Evolutionary conservation across 2,797 vertebrate species (phyloP), one percentile per base, ranked within the genome.

Genomic region (Sebastes matsubarae): DNA sequence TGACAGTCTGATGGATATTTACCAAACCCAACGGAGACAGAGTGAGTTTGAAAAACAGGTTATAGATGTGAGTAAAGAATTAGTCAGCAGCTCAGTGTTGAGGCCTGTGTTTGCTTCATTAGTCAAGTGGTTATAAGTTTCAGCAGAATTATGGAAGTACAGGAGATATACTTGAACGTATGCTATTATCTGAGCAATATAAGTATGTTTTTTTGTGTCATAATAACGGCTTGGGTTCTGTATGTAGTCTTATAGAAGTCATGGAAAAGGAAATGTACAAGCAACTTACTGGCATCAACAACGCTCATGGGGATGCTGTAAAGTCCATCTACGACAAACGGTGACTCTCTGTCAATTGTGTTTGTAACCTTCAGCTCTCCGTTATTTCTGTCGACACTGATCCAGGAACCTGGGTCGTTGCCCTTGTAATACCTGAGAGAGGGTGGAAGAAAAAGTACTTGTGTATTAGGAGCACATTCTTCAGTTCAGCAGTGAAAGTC

Each of bases 261-360:
- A 46, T 7, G 0, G 12, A 6, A 12, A 10, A 20, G 6, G 2
- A 54, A 63, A 36, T 54, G 9, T 6, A 63, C 36, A 24, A n/a
- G 25, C 2, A 29, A 91, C 95, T 92, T 93, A 96, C 96, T 91
- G 1, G 87, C 29, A 86, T 96, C 95, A 4, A 95, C 87, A 32
- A 93, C 96, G 64, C 77, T 94, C 82, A 96, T 30, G 1, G 81
- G 93, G 73, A 96, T 60, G 78, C 91, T 95, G 92, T 96, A 96
- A 22, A 94, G 79, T 59, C 95, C 94, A 58, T 95, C 72, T 64
- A 90, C 88, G 66, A 96, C 95, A 42, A 95, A 95, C 12, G 59
- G 61, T 2, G 96, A 92, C 83, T 99, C 98, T 90, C 96, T 95
- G 82, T 98, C 97, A 58, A 98, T 94, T 8, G 93, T 79, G 93